phyloP scores from a whole-genome alignment of 1,140 invertebrate genomes.

The Monochamus saltuarius region DNA sequence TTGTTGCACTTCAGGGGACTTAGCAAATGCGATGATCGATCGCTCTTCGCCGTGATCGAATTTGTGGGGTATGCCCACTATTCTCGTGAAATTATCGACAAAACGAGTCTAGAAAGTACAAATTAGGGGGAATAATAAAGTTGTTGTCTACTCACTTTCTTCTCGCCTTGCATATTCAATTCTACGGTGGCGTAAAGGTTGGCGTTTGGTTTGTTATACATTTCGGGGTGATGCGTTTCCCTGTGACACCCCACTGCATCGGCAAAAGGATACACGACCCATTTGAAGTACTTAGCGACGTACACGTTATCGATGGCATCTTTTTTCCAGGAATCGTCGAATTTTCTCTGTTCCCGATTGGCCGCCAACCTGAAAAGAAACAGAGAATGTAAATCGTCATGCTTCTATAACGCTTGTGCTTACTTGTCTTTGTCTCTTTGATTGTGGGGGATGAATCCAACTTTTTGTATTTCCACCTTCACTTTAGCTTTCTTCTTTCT shows the following conservation, averaged over 20 bases:
- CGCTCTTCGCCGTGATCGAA: slow-evolving; percentile 66
- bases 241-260: slow-evolving; percentile 74
- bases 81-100: slow-evolving; percentile 62
- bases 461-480: slow-evolving; percentile 69
- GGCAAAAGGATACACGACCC: slow-evolving; percentile 63
- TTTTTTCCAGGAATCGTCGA: slow-evolving; percentile 61
- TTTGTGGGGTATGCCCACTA: slow-evolving; percentile 62
- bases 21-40: slow-evolving; percentile 71
- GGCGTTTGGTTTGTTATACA: slow-evolving; percentile 70
- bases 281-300: slow-evolving; percentile 60
- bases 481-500: slow-evolving; percentile 68
- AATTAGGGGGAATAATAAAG: slow-evolving; percentile 14
- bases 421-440: slow-evolving; percentile 56
- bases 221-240: slow-evolving; percentile 74
- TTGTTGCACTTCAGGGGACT: slow-evolving; percentile 58
- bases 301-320: slow-evolving; percentile 69
- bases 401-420: slow-evolving; percentile 9
- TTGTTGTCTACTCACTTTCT: slow-evolving; percentile 47
- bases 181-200: slow-evolving; percentile 66
- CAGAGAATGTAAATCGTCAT: slow-evolving; percentile 15
- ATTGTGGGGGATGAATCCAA: slow-evolving; percentile 65
- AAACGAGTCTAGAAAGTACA: slow-evolving; percentile 59
- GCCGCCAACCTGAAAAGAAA: slow-evolving; percentile 32
- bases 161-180: slow-evolving; percentile 68
- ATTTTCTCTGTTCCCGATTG: slow-evolving; percentile 38